Percentiles rank a stretch among this genome's conserved stretches.
Conservation (phyloP, 1,140 invertebrate species). For the Anastrepha obliqua region DNA sequence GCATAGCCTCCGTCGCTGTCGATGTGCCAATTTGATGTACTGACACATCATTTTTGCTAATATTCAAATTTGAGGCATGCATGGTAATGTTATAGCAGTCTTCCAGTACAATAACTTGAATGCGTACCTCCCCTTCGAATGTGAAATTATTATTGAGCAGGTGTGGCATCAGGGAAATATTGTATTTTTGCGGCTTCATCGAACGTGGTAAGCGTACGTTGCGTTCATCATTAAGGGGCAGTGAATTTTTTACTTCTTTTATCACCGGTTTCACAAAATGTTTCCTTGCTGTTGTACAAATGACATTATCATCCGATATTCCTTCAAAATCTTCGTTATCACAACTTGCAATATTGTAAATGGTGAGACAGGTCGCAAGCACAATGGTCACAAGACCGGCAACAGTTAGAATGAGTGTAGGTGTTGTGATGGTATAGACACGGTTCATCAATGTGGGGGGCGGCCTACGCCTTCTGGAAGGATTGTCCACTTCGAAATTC, state of each 20-base stretch:
- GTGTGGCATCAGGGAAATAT: slow-evolving; percentile 82
- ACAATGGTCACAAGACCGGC: slow-evolving; percentile 69
- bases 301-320: slow-evolving; percentile 62
- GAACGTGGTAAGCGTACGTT: slow-evolving; percentile 82
- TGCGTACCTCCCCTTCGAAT: slow-evolving; percentile 83
- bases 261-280: slow-evolving; percentile 61
- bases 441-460: slow-evolving; percentile 51
- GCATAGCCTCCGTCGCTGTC: neutral
- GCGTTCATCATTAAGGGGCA: slow-evolving; percentile 67
- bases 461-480: neutral
- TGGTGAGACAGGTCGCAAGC: slow-evolving; percentile 79
- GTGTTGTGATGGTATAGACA: slow-evolving; percentile 62
- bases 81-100: slow-evolving; percentile 84
- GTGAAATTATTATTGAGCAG: slow-evolving; percentile 85
- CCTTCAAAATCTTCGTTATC: slow-evolving; percentile 72
- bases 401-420: slow-evolving; percentile 64
- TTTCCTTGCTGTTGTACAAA: slow-evolving; percentile 73
- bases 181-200: slow-evolving; percentile 81
- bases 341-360: slow-evolving; percentile 82
- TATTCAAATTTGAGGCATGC: slow-evolving; percentile 82
- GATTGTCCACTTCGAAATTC: slow-evolving; percentile 42
- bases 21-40: slow-evolving; percentile 66
- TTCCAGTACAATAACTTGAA: slow-evolving; percentile 80
- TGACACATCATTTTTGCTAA: slow-evolving; percentile 77
- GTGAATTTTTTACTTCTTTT: slow-evolving; percentile 61